A percentile compares a stretch with the other conserved stretches of the same genome.
Conservation (phyloP, 2,113 vertebrate genomes). For the Brachypodius melanocephalos region DNA sequence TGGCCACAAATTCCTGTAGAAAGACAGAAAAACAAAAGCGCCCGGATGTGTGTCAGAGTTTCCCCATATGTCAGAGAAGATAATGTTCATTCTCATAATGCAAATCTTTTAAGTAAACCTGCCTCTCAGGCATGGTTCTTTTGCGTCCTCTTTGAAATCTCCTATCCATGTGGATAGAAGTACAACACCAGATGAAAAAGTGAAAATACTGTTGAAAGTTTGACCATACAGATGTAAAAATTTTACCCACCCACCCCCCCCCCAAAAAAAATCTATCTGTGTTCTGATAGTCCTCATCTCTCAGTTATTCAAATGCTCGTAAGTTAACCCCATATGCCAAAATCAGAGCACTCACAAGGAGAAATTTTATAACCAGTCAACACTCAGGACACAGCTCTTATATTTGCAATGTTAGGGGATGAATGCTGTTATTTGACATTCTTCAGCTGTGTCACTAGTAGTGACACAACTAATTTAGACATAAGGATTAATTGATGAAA, state of each 20-base stretch:
- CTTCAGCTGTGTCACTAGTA: not conserved
- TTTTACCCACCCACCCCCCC: too few species aligned
- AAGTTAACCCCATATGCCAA: not conserved
- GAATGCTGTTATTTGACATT: not conserved
- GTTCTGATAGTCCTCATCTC: not conserved
- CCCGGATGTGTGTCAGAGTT: not conserved
- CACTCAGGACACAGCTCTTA: not conserved
- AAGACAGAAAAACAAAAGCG: not conserved
- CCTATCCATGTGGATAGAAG: not conserved
- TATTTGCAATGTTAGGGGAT: not conserved
- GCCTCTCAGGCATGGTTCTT: not conserved
- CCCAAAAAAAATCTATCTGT: not conserved
- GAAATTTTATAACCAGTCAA: not conserved
- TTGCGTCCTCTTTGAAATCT: not conserved
- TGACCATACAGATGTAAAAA: not conserved
- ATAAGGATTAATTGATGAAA: not conserved
- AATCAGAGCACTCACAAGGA: not conserved
- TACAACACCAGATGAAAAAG: not conserved
- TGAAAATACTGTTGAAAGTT: not conserved
- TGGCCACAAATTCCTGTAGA: not conserved
- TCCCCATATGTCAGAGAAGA: not conserved
- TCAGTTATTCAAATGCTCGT: not conserved
- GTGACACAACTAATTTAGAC: not conserved
- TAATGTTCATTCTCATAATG: not conserved
- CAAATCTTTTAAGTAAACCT: not conserved